These are phyloP conservation scores for Chaetodon trifascialis DNA, from an alignment of 2,113 vertebrate genomes.

Conservation along the genomic window DNA sequence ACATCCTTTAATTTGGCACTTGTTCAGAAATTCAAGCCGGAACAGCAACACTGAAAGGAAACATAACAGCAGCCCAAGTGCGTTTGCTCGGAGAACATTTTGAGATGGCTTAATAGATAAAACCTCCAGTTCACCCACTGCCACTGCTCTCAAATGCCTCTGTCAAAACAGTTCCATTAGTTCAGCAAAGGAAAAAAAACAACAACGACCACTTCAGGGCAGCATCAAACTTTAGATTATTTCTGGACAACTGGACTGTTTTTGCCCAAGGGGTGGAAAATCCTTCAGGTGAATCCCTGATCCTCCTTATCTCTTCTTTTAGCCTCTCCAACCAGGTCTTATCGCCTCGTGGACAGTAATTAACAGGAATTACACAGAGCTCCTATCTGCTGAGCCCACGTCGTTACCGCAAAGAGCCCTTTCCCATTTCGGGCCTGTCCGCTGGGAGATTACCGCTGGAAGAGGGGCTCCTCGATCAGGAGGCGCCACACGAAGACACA, in stretches of 20 bases:
- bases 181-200: constrained; percentile 14
- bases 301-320: constrained; percentile 77
- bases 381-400: constrained; percentile 70
- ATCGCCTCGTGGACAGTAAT: constrained; percentile 79
- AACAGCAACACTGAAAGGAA: not conserved
- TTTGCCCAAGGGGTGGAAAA: constrained; percentile 52
- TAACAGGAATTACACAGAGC: constrained; percentile 81
- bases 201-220: constrained; percentile 10
- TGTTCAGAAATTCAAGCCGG: not conserved
- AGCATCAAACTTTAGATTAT: constrained; percentile 45
- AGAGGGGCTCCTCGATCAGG: constrained; percentile 50
- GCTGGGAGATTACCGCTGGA: constrained; percentile 70
- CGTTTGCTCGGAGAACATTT: not conserved
- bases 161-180: constrained; percentile 12
- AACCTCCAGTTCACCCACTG: not conserved
- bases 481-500: constrained; percentile 19
- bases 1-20: not conserved
- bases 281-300: constrained; percentile 72
- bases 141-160: not conserved
- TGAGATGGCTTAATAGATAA: constrained; percentile 15
- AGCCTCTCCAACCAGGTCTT: constrained; percentile 76
- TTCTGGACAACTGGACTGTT: constrained; percentile 61
- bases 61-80: not conserved
- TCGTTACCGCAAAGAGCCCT: constrained; percentile 61
- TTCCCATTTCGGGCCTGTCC: constrained; percentile 73